Conservation (phyloP, 2,113 vertebrate genomes). For the Phodopus roborovskii region DNA sequence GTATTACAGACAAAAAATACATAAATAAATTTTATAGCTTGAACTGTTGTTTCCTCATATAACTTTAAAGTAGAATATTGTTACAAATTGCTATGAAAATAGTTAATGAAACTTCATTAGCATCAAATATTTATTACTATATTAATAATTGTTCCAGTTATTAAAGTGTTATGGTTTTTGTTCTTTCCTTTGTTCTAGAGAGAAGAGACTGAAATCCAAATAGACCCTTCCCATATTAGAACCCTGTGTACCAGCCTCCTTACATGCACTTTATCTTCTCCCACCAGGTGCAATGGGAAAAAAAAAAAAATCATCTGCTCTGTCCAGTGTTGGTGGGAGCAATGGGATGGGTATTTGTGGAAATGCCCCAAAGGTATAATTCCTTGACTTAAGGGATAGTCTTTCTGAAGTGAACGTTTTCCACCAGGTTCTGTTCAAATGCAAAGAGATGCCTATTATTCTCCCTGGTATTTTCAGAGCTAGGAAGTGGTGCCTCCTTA, state of each 20-base stretch:
- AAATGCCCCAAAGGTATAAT: neutral
- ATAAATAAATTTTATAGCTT: constrained; percentile 29
- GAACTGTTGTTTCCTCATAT: neutral
- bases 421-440: neutral
- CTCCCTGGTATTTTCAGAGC: constrained; percentile 50
- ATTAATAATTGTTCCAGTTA: constrained; percentile 4
- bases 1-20: neutral
- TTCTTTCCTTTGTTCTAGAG: constrained; percentile 46
- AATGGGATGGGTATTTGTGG: neutral
- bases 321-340: neutral
- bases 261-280: neutral
- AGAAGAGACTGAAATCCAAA: constrained; percentile 46
- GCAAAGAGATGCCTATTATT: constrained; percentile 35
- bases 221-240: neutral
- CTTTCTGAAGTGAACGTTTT: constrained; percentile 41
- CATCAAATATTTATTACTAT: constrained; percentile 15
- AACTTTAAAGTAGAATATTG: constrained; percentile 45
- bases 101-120: constrained; percentile 7
- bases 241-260: neutral
- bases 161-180: constrained; percentile 54
- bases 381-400: neutral
- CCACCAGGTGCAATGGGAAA: neutral
- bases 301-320: neutral
- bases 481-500: constrained; percentile 9
- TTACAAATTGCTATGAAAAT: constrained; percentile 41